Evolutionary conservation across 2,888 invertebrate genomes (phyloP), one percentile per base, ranked within the genome.

Genomic region (Hyalella azteca): DNA sequence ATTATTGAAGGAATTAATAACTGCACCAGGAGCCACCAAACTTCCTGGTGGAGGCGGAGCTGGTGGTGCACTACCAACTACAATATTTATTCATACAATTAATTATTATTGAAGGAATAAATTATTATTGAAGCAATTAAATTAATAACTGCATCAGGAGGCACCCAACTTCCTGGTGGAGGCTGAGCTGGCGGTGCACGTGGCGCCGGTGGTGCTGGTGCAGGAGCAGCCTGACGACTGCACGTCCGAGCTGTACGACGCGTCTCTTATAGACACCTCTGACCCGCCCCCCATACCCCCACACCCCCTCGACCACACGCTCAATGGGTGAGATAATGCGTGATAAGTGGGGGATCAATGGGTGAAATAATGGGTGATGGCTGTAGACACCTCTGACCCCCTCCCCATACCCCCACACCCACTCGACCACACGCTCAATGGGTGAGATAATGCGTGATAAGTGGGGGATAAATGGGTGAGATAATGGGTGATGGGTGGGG

Each of bases 151-250:
- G 81, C 87, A 88, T 40, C 86, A 93, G 89, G 92, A 93, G 86
- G 96, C 98, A 81, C 99, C 98, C 0, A 98, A 99, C 89, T 98
- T 99, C 89, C 90, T 96, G 84, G 91, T 94, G 83, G 93, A 95
- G 90, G 93, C 96, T 73, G 98, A 98, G 87, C 92, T 99, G 86
- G 93, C 94, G 79, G 94, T 94, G 32, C 98, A 99, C 87, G 94
- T 96, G 78, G 94, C 97, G 1, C 98, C 98, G 0, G 96, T 97
- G 84, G 97, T 96, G 11, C 85, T 84, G 11, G 78, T 84, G 32
- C 81, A 82, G 75, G 81, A 81, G 50, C 73, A 79, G 73, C 79
- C 78, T 22, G 79, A 78, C 26, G 84, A 84, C 73, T 59, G 73
- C 49, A 75, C 81, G 2, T 22, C 39, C 36, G 40, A 40, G n/a